Evolutionary conservation across 2,797 vertebrate genomes (phyloP).

Genomic region (Pangasius krempfi): DNA sequence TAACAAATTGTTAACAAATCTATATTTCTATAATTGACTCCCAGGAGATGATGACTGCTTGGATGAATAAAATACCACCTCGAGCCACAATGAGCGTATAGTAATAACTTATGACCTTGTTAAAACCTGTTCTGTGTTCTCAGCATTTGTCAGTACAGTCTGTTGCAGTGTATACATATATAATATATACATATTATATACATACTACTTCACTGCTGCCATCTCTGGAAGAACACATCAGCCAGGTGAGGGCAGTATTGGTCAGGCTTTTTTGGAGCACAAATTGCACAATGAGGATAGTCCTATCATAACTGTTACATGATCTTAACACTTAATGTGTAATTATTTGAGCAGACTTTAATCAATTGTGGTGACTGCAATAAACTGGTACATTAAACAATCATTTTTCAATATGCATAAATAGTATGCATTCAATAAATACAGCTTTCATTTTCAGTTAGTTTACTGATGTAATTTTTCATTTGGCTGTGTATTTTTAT

Average conservation of each 20-base stretch:
- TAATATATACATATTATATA: neutral
- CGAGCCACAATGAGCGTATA: neutral
- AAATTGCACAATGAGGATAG: neutral
- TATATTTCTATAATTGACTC: neutral
- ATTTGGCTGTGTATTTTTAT: neutral
- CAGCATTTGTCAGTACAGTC: neutral
- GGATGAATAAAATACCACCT: slow-evolving; percentile 6
- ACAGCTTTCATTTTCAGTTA: neutral
- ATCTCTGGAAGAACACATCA: neutral
- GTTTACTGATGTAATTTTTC: neutral
- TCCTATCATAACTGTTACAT: too few relatives aligned
- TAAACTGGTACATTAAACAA: too few relatives aligned
- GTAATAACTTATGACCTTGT: neutral
- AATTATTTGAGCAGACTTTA: neutral
- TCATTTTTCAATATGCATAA: neutral
- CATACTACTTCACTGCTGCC: neutral
- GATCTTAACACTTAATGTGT: neutral
- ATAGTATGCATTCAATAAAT: neutral
- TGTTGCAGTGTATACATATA: neutral
- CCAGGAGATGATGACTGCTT: neutral
- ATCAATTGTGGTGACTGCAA: neutral
- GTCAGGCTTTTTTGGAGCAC: neutral
- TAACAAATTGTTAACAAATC: neutral
- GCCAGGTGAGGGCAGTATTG: slow-evolving; percentile 31
- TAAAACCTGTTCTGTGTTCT: neutral